A percentile compares a stretch with the other conserved stretches of the same genome.
Evolutionary conservation across 2,113 vertebrate genomes (phyloP).

Genomic region (Verasper variegatus): DNA sequence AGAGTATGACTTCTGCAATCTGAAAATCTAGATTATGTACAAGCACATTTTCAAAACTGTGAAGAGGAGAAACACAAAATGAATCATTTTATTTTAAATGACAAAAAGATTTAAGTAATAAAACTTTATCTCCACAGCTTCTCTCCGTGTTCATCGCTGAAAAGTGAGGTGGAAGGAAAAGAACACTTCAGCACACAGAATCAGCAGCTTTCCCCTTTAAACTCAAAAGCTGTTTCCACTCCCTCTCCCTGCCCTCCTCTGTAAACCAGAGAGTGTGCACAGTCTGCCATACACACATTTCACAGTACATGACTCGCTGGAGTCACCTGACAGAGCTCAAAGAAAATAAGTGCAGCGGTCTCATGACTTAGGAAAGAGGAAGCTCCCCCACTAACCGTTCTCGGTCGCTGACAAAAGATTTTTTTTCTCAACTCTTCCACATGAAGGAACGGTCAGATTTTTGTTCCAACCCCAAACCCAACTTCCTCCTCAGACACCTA

Average conservation of each 20-base stretch:
- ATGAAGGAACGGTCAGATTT: background rate
- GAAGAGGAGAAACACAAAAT: background rate
- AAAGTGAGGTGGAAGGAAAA: conserved; percentile 2
- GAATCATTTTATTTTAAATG: background rate
- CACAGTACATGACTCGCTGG: conserved; percentile 69
- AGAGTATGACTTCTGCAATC: too few species aligned
- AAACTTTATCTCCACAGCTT: background rate
- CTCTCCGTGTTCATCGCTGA: background rate
- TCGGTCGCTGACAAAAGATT: background rate
- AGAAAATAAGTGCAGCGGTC: conserved; percentile 74
- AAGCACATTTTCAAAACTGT: too few species aligned
- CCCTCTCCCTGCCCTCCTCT: conserved; percentile 3
- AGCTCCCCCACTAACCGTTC: conserved; percentile 31
- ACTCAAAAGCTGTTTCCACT: conserved; percentile 6
- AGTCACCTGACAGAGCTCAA: conserved; percentile 77
- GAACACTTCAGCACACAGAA: background rate
- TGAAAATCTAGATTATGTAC: too few species aligned
- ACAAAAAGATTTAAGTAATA: background rate
- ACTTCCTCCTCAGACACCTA: conserved; percentile 9
- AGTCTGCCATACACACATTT: conserved; percentile 30
- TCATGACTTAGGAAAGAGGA: conserved; percentile 75
- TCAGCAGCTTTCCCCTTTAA: conserved; percentile 23
- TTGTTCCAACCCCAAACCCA: conserved; percentile 12
- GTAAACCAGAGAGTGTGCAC: background rate
- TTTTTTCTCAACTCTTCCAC: conserved; percentile 11